Evolutionary conservation across 2,797 vertebrate species (phyloP), one percentile per base, ranked within the genome.

Genomic region (Xenentodon cancila): DNA sequence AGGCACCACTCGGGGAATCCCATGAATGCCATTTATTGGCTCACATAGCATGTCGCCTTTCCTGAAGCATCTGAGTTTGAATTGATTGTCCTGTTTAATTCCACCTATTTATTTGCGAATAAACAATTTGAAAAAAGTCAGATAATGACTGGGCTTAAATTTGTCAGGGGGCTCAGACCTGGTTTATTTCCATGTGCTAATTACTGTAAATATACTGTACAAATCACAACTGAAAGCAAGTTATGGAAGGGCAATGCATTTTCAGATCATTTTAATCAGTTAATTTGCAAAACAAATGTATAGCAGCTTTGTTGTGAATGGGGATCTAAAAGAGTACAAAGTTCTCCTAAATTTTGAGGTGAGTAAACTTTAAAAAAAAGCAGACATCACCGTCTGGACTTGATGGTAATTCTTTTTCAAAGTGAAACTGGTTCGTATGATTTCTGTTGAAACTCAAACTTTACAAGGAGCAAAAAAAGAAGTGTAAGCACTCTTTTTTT

Each of bases 81-180:
- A 25, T 25, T 25, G 25, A 3, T 25, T 25, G 25, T 5, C 25
- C 25, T 25, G 25, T 25, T 25, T 25, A 63, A 22, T 53, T 59
- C 16, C 30, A 49, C 59, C 75, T 51, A 67, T 77, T 80, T 67
- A 11, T 53, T 65, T 62, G 16, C 44, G 53, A 59, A 64, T 40
- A 72, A 87, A 88, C 75, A 84, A 73, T 69, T 72, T 67, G 61
- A 77, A 66, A 42, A 27, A 75, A 84, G 65, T 79, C 64, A 68
- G 81, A 82, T 65, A 67, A 80, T 71, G 44, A 83, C 37, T 54
- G 48, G 64, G 45, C 62, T 81, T 80, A 66, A 77, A 82, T 82
- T 78, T 73, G 53, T 53, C 3, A 1, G 6, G 21, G 59, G 62
- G 79, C 71, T 64, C 17, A 0, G 66, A 73, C 40, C 46, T 52